Conservation (phyloP, 1,140 invertebrate genomes). For the Drosophila serrata region DNA sequence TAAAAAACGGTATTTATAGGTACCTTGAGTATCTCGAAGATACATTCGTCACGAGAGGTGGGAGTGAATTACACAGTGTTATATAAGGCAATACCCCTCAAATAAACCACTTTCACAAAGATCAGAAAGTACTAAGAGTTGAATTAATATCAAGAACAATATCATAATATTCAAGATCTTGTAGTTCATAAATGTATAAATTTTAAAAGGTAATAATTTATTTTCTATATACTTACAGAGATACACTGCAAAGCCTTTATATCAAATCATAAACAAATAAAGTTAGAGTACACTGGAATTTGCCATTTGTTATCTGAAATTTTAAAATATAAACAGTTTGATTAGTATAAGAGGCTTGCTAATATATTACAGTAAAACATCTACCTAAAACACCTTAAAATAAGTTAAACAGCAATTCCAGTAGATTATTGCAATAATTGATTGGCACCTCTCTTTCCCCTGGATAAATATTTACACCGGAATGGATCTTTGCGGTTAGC, state of each 20-base stretch:
- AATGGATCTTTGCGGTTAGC: slow-evolving; percentile 16
- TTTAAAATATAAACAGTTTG: not conserved
- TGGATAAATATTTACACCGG: slow-evolving; percentile 23
- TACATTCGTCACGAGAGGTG: not conserved
- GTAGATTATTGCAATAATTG: not conserved
- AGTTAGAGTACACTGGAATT: not conserved
- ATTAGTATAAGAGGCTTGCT: not conserved
- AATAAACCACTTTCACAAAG: not conserved
- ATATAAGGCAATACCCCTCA: slow-evolving; percentile 1
- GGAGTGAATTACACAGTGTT: not conserved
- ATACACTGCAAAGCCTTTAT: not conserved
- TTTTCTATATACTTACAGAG: not conserved
- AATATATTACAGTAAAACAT: not conserved
- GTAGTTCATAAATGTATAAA: no score
- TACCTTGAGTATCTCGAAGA: not conserved
- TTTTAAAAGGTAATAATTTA: not conserved
- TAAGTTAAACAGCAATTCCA: not conserved
- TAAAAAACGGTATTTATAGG: slow-evolving; percentile 14
- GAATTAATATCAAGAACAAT: no score
- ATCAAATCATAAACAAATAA: not conserved
- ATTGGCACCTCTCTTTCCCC: not conserved
- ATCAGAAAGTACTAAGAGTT: not conserved
- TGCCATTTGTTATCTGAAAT: not conserved
- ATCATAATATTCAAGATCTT: not conserved
- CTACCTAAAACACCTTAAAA: not conserved